Conservation (phyloP, 2,888 invertebrate species). For the Danaus chrysippus region DNA sequence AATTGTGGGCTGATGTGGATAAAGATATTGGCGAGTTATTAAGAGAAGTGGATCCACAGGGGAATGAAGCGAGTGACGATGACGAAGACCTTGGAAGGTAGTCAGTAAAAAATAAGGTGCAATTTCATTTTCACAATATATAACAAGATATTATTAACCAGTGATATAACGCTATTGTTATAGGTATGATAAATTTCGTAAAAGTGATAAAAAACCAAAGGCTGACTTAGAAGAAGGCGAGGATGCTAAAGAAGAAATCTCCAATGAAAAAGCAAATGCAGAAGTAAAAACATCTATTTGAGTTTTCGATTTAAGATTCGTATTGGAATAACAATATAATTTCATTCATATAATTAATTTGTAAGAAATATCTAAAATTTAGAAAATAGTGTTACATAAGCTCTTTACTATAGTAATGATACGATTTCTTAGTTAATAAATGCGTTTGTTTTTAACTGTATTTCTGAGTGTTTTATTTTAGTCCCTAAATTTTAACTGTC, state of each 20-base stretch:
- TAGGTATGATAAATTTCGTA: constrained; percentile 82
- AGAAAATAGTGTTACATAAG: neutral
- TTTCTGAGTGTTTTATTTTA: neutral
- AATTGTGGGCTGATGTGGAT: constrained; percentile 89
- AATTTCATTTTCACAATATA: too few relatives aligned
- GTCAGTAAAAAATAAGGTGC: constrained; percentile 13
- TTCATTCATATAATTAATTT: neutral
- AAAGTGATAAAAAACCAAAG: constrained; percentile 80
- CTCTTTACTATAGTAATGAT: neutral
- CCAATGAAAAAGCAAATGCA: constrained; percentile 53
- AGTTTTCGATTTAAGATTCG: constrained; percentile 17
- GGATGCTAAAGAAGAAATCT: constrained; percentile 52
- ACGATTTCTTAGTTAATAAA: constrained; percentile 4
- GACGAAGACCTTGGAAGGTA: constrained; percentile 81
- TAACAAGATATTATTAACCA: neutral
- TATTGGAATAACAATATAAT: neutral
- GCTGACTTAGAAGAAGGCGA: constrained; percentile 62
- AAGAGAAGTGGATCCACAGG: constrained; percentile 83
- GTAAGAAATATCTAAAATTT: neutral
- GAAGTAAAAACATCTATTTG: constrained; percentile 58
- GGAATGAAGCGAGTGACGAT: constrained; percentile 85
- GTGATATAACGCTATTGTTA: constrained; percentile 33
- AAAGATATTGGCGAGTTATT: constrained; percentile 88
- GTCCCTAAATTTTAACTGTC: too few relatives aligned
- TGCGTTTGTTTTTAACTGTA: neutral